Base-by-base conservation (phyloP, 64 coral and sea anemone species). In the Platygyra sinensis region DNA sequence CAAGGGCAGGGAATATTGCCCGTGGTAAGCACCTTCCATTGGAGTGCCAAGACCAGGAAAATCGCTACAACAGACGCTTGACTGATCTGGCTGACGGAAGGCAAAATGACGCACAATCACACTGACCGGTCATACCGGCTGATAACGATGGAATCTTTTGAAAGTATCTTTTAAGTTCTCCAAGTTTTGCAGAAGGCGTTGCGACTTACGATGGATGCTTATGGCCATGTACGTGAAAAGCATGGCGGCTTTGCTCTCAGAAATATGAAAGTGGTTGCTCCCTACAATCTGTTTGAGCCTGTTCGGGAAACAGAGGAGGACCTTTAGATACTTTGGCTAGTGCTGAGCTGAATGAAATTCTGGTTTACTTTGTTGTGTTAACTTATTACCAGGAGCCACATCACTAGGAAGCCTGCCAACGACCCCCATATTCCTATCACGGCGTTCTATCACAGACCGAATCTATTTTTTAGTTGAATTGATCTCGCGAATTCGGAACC, bases 281-380 rank as follows among this genome's bases (percentile, higher is more conserved):
- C n/a, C n/a, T n/a, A 13, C 75, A 89, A 67, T n/a, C n/a, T 79
- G 67, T 69, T 89, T 89, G 19, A 80, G n/a, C 76, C 87, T 89
- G 32, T 46, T 5, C 42, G 42, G 4, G 42, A 46, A 46, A 46
- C n/a, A 46, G 42, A 46, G n/a, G 5, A 46, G 42, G 42, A 46
- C 42, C 42, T 46, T 46, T 0, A 6, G 42, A 46, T 46, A 46
- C n/a, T 46, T 46, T 46, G 5, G 4, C 7, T 46, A 46, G 42
- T n/a, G 38, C 6, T 8, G 42, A n/a, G 42, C 42, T 46, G 42
- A 46, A 46, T 46, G n/a, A n/a, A 46, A 46, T 46, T 46, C 42
- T 6, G 7, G 38, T 39, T 39, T 39, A 39, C 38, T 39, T 39
- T n/a, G n/a, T n/a, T n/a, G n/a, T 3, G 2, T 2, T 5, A 39